A percentile compares a stretch with the other conserved stretches of the same genome.
These are phyloP conservation scores for Aricia agestis DNA, from an alignment of 1,140 invertebrate genomes.

Conservation along the genomic window DNA sequence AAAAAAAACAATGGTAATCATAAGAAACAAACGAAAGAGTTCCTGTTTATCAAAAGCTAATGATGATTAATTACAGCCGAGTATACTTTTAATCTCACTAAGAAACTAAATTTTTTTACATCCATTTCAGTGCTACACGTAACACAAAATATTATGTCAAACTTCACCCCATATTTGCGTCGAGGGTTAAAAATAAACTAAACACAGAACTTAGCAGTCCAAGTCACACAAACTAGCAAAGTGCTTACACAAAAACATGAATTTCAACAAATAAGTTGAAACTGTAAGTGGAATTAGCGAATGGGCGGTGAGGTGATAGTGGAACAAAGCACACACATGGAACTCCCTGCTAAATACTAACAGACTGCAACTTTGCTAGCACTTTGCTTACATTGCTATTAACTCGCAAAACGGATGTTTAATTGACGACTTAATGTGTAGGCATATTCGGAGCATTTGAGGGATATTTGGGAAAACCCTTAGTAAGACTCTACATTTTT, in stretches of 20 bases:
- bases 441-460: no score
- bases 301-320: constrained; percentile 34
- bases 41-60: no score
- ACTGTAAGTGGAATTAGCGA: constrained; percentile 38
- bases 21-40: no score
- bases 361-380: constrained; percentile 11
- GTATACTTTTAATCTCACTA: no score
- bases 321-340: constrained; percentile 33
- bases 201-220: not conserved
- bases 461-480: not conserved
- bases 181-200: not conserved
- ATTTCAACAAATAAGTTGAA: constrained; percentile 15
- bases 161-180: no score
- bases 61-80: no score
- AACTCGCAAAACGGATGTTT: not conserved
- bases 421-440: not conserved
- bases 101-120: no score
- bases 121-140: no score
- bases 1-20: no score
- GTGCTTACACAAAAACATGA: not conserved
- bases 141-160: no score
- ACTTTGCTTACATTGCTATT: constrained; percentile 14
- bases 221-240: not conserved
- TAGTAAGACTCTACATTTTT: no score
- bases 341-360: constrained; percentile 31